phyloP scores from a whole-genome alignment of 2,888 invertebrate species.

The Cataglyphis albicans region DNA sequence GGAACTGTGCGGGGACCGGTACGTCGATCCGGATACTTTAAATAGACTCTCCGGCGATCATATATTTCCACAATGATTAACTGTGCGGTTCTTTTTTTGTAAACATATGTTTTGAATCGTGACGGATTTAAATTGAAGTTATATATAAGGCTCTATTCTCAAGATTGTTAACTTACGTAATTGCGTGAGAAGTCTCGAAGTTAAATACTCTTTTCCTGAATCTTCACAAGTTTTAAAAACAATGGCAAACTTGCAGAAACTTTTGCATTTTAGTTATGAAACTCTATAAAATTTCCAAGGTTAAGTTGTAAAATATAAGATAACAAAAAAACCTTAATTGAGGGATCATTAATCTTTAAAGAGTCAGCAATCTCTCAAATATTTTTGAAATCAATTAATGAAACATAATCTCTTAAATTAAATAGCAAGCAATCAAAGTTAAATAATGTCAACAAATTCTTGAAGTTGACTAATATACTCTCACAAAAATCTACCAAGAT shows the following conservation, averaged over 20 bases:
- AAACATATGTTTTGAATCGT: background rate
- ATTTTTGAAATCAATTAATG: background rate
- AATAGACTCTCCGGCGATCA: conserved; percentile 33
- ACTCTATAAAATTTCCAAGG: background rate
- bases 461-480: background rate
- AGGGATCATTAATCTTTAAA: background rate
- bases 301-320: background rate
- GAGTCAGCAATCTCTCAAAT: background rate
- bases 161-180: background rate
- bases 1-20: conserved; percentile 10
- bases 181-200: background rate
- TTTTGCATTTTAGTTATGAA: background rate
- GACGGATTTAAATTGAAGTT: background rate
- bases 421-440: background rate
- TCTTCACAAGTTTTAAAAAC: background rate
- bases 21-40: conserved; percentile 47
- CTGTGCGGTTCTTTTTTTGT: background rate
- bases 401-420: background rate
- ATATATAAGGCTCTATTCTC: background rate
- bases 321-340: background rate
- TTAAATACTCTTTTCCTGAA: background rate
- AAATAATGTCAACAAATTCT: background rate
- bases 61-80: conserved; percentile 17
- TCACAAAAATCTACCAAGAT: background rate
- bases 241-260: background rate